Conservation (phyloP, 2,888 invertebrate species). For the Drosophila paramelanica region DNA sequence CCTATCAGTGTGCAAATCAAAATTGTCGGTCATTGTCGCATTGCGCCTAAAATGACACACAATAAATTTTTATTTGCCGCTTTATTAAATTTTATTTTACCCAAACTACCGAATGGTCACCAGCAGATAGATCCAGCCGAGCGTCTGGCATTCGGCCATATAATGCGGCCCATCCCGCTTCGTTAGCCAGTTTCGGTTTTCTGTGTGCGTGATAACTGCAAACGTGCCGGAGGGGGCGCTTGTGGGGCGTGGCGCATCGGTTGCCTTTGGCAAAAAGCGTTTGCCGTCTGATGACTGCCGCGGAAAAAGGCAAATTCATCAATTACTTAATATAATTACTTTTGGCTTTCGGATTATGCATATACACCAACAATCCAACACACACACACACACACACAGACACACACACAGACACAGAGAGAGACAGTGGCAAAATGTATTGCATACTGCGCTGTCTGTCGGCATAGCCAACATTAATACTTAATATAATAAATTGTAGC, state of each 20-base stretch:
- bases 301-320: constrained; percentile 81
- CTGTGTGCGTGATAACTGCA: constrained; percentile 41
- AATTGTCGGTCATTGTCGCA: constrained; percentile 69
- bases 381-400: constrained; percentile 11
- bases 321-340: constrained; percentile 83
- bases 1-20: constrained; percentile 68
- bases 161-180: background rate
- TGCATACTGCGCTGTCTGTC: constrained; percentile 38
- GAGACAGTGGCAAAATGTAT: constrained; percentile 26
- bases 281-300: constrained; percentile 53
- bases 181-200: background rate
- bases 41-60: constrained; percentile 71
- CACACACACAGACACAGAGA: background rate
- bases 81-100: constrained; percentile 75
- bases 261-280: constrained; percentile 51
- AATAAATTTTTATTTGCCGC: constrained; percentile 77
- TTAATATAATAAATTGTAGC: constrained; percentile 82
- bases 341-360: constrained; percentile 83
- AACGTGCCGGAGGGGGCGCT: constrained; percentile 6
- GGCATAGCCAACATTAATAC: constrained; percentile 76
- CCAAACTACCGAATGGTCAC: constrained; percentile 12
- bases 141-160: constrained; percentile 41
- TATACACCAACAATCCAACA: constrained; percentile 50
- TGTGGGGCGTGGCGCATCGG: constrained; percentile 16
- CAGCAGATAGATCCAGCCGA: constrained; percentile 7